These are phyloP conservation scores for Heteromurus nitidus DNA, from an alignment of 2,888 invertebrate species.

Conservation along the genomic window DNA sequence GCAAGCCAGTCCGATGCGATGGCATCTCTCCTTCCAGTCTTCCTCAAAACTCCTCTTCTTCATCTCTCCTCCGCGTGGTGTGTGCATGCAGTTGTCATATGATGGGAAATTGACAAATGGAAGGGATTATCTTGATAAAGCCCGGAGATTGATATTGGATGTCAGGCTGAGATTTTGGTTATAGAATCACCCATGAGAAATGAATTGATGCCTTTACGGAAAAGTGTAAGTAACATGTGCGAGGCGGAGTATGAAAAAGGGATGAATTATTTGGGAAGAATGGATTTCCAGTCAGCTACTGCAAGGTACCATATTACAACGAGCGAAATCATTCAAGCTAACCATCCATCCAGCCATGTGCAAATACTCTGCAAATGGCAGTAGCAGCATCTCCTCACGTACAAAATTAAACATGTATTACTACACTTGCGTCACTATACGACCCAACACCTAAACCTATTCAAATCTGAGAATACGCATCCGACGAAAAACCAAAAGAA, in stretches of 20 bases:
- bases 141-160: conserved; percentile 72
- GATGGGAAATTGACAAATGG: conserved; percentile 74
- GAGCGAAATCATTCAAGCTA: conserved; percentile 17
- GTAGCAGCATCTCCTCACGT: neutral
- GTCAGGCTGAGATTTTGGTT: conserved; percentile 69
- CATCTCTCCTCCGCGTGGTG: neutral
- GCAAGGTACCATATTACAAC: neutral
- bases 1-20: conserved; percentile 1
- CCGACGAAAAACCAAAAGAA: too few species aligned
- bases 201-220: conserved; percentile 35
- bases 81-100: conserved; percentile 60
- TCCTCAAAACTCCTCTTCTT: too few species aligned
- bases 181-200: conserved; percentile 64
- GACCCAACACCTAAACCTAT: too few species aligned
- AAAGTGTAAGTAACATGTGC: too few species aligned
- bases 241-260: neutral
- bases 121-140: conserved; percentile 73
- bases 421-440: too few species aligned
- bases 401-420: neutral
- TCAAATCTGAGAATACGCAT: too few species aligned
- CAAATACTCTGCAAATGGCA: conserved; percentile 35
- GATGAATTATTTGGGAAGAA: neutral
- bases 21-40: too few species aligned
- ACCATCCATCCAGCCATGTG: conserved; percentile 8
- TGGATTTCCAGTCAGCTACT: neutral